Conservation (phyloP, 2,113 vertebrate species). For the Tyrannus savana region DNA sequence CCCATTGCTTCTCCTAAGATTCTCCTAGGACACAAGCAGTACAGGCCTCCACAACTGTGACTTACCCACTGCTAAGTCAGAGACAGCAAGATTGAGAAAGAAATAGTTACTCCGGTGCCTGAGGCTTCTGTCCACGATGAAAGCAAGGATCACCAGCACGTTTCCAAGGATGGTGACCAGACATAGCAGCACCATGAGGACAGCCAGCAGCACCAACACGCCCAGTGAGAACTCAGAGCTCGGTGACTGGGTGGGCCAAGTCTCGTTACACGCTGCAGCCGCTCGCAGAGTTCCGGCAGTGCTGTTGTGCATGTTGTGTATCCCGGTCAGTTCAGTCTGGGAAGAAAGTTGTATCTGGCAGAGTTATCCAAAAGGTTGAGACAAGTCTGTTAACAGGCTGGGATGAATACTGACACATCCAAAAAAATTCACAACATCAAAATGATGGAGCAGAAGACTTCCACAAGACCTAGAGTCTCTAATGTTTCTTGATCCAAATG, state of each 20-base stretch:
- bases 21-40: not conserved
- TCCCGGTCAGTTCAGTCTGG: not conserved
- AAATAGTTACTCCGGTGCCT: slow-evolving; percentile 87
- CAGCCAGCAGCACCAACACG: slow-evolving; percentile 70
- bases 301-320: not conserved
- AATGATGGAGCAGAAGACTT: not conserved
- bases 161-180: slow-evolving; percentile 85
- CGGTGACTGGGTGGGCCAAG: not conserved
- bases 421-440: not conserved
- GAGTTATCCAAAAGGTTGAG: not conserved
- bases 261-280: not conserved
- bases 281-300: rapidly evolving
- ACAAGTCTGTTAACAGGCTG: not conserved
- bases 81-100: slow-evolving; percentile 89
- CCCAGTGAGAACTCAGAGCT: slow-evolving; percentile 44
- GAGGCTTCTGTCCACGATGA: slow-evolving; percentile 86
- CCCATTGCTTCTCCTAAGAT: not conserved
- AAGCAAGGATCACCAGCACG: slow-evolving; percentile 84
- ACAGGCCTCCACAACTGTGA: not conserved
- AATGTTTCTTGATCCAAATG: not conserved
- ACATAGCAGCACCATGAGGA: slow-evolving; percentile 82
- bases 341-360: not conserved
- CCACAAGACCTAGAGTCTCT: not conserved
- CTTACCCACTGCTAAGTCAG: slow-evolving; percentile 93
- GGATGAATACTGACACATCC: not conserved